Conservation (phyloP, 2,113 vertebrate species). For the Anthoscopus minutus region DNA sequence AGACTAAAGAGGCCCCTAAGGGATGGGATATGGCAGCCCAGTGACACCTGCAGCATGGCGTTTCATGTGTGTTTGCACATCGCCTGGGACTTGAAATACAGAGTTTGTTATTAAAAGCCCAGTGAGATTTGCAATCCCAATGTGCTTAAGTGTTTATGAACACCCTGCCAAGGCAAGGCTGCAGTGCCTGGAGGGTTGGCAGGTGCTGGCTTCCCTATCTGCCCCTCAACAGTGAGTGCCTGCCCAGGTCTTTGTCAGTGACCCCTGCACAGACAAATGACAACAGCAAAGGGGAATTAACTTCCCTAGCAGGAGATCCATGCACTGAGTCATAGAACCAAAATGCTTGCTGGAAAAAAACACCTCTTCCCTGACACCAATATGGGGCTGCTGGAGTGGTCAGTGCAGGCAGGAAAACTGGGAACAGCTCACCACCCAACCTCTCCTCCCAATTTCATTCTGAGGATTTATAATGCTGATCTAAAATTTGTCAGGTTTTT, state of each 20-base stretch:
- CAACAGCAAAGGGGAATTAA: not conserved
- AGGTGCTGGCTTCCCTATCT: not conserved
- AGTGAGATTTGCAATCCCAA: not conserved
- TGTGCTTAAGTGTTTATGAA: not conserved
- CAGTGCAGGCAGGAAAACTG: not conserved
- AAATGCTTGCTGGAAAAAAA: not conserved
- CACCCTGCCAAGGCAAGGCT: not conserved
- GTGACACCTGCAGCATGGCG: not conserved
- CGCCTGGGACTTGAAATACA: not conserved
- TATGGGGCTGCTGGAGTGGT: not conserved
- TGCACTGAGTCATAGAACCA: not conserved
- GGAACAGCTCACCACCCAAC: not conserved
- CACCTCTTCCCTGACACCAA: not conserved
- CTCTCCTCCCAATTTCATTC: not conserved
- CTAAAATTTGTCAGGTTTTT: not conserved
- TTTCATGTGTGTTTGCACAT: not conserved
- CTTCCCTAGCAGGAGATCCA: not conserved
- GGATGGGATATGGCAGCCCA: not conserved
- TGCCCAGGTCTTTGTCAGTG: not conserved
- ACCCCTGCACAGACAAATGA: not conserved
- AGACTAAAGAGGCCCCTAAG: not conserved
- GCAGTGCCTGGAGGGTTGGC: not conserved
- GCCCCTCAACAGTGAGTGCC: fast-evolving
- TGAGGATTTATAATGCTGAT: not conserved
- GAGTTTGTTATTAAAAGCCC: not conserved